Base-by-base conservation (phyloP, 2,888 invertebrate species). In the Caenorhabditis plicata region DNA sequence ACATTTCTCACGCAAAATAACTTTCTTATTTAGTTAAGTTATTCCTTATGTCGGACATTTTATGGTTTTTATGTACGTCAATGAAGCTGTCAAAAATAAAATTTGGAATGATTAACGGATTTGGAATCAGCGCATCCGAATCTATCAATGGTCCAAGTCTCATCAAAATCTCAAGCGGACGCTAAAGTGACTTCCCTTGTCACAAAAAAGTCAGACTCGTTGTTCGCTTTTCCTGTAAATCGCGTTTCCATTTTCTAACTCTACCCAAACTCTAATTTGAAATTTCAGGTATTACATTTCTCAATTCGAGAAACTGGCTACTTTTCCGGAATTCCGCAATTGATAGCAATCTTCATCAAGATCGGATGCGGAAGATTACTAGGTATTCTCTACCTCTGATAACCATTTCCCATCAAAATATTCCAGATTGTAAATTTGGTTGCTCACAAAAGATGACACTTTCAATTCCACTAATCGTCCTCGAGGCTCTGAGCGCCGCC, bases 291-390 rank as follows among this genome's bases (percentile, higher is more conserved):
- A 7, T 54, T 68, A 1, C 55, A 63, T 36, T 68, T 51, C 33
- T 43, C 62, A 1, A 58, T 68, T 15, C 42, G 64, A 46, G 58
- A 68, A 40, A 68, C 68, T 32, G 68, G 68, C 35, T 68, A 62
- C 25, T 68, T 68, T 36, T 64, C 68, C 2, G 68, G 57, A 3
- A 68, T 68, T 25, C 68, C 68, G 19, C 64, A 62, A 41, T 23
- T 68, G 5, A 31, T 63, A 0, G 68, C 64, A 0, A 65, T 68
- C 38, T 41, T 68, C 33, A 58, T 68, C 40, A 68, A 68, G 22
- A 49, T 68, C 35, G 55, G 49, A 8, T 36, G 62, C 17, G 68
- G 68, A 36, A 48, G 57, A 38, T 35, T 64, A 13, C 45, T 64
- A 26, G 58, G 64, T 64, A 5, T 22, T 38, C 32, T 2, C n/a